Percentiles rank a stretch among this genome's conserved stretches.
Evolutionary conservation across 1,140 invertebrate species (phyloP).

Genomic region (Pinna nobilis): DNA sequence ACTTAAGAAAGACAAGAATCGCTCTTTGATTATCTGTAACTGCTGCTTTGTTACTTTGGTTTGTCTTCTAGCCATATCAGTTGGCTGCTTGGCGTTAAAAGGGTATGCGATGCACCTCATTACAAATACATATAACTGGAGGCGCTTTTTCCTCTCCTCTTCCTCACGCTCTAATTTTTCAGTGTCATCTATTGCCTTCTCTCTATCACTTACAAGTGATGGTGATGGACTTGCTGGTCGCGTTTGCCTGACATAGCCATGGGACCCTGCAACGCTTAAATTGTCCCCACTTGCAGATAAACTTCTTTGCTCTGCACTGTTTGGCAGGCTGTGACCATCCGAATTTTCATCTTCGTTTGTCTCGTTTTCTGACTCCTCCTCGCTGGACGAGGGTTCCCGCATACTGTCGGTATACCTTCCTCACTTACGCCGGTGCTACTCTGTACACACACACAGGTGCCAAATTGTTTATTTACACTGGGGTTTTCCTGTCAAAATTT

Average conservation of each 20-base stretch:
- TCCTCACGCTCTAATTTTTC: conserved; percentile 72
- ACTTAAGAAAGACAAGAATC: conserved; percentile 88
- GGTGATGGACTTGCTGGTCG: conserved; percentile 89
- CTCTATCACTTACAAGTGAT: conserved; percentile 86
- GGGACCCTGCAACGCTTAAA: conserved; percentile 72
- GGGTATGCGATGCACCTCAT: conserved; percentile 98
- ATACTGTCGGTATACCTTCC: conserved; percentile 59
- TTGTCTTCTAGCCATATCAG: conserved; percentile 88
- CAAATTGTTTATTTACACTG: conserved; percentile 9
- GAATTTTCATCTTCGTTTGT: conserved; percentile 75
- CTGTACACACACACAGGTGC: neutral
- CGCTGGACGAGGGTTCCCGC: conserved; percentile 78
- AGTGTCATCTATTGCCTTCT: conserved; percentile 67
- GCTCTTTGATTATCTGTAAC: conserved; percentile 93
- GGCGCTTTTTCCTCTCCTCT: conserved; percentile 73
- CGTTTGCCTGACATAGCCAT: conserved; percentile 77
- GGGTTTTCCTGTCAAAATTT: conserved; percentile 15
- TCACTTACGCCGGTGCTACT: neutral
- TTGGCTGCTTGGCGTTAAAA: conserved; percentile 99
- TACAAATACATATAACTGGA: conserved; percentile 99
- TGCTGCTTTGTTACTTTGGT: conserved; percentile 96
- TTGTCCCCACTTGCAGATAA: conserved; percentile 75
- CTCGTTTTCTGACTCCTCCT: conserved; percentile 72
- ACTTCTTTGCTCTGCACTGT: conserved; percentile 71
- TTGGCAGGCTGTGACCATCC: conserved; percentile 71